Base-by-base conservation (phyloP, 2,888 invertebrate genomes). In the Nasonovia ribisnigri region DNA sequence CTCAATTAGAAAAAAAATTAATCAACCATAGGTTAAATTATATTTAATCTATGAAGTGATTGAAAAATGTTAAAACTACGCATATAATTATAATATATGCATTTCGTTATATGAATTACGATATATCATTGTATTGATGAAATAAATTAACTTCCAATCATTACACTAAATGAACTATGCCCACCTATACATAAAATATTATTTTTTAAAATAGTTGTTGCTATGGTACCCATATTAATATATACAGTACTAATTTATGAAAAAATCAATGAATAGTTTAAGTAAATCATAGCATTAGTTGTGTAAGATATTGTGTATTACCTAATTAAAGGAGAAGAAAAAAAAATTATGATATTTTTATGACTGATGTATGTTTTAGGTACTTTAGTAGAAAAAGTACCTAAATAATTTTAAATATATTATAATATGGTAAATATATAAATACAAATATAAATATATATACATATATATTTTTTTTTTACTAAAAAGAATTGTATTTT, bases 331-430 rank as follows among this genome's bases (percentile, higher is more conserved):
- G 87, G 92, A 92, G 92, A 88, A 60, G 4, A 57, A 57, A 84
- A 91, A 90, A 46, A 84, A 67, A 90, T 29, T 90, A 90, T 57
- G 43, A 90, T 93, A 93, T 90, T 93, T 93, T 67, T 67, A 51
- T 48, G 93, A 93, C 93, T 93, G 93, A 93, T 67, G 86, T 93
- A 90, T 92, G 88, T 93, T 93, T 90, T 89, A 90, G 89, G 93
- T 92, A 84, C 93, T 88, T 77, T 26, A 51, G 88, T 88, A 92
- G 67, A 54, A 51, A 29, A 46, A 89, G 93, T 90, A 84, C 93
- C 93, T 89, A 60, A 88, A 88, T 92, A 92, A 93, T 89, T 93
- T 84, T 90, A 89, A 93, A 89, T 77, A 77, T 88, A 88, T 77
- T 89, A 89, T 92, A 88, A 51, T 88, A 92, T 87, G 77, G 36